phyloP scores from a whole-genome alignment of 53 echinoderm and acorn worm species.

The Antedon mediterranea region DNA sequence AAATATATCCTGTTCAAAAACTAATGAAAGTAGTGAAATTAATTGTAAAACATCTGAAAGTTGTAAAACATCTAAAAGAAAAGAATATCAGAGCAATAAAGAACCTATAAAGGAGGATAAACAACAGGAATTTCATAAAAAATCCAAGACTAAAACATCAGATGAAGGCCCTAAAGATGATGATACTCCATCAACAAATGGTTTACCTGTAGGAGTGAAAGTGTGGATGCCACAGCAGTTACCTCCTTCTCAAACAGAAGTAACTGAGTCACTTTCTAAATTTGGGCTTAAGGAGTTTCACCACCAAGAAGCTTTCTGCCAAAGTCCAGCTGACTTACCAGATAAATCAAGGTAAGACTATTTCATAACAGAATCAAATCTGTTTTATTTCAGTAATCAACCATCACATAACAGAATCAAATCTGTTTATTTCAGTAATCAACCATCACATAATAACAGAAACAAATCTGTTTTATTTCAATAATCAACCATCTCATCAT shows the following conservation, averaged over 20 bases:
- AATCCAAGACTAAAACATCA: not conserved
- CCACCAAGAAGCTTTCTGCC: slow-evolving; percentile 70
- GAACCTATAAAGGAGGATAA: not conserved
- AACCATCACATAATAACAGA: no score
- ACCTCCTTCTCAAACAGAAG: slow-evolving; percentile 44
- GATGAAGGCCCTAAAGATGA: not conserved
- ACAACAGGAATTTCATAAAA: slow-evolving; percentile 3
- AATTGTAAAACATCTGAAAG: not conserved
- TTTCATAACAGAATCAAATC: no score
- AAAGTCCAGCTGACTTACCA: slow-evolving; percentile 50
- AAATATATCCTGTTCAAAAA: not conserved
- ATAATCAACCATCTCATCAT: no score
- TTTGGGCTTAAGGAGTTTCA: slow-evolving; percentile 52
- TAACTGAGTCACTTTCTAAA: slow-evolving; percentile 31
- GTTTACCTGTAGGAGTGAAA: not conserved
- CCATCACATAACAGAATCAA: no score
- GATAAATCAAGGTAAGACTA: not conserved
- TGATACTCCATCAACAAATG: not conserved
- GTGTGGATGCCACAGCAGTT: slow-evolving; percentile 41
- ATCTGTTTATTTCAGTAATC: no score
- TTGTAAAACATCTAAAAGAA: not conserved
- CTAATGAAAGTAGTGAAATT: not conserved
- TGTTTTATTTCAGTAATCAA: no score
- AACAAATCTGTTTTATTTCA: no score
- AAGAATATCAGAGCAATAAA: not conserved